These are phyloP conservation scores for Babylonia areolata DNA, from an alignment of 1,140 invertebrate species.

Conservation along the genomic window DNA sequence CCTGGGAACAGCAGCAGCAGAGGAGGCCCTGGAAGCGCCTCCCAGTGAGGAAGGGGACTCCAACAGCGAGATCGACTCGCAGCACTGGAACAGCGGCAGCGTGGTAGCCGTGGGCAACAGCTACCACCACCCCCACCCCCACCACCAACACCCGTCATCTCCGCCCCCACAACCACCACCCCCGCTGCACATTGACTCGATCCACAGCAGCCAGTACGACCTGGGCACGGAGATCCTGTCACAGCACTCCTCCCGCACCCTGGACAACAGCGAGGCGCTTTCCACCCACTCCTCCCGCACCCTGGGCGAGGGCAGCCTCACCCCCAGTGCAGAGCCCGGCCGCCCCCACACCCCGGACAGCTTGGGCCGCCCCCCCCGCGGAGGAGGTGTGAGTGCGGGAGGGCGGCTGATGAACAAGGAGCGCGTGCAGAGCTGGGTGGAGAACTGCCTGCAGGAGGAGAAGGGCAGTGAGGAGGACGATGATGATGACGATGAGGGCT, in stretches of 20 bases:
- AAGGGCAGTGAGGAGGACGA: background rate
- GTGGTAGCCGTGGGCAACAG: background rate
- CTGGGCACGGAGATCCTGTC: slow-evolving; percentile 68
- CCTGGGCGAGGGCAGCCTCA: slow-evolving; percentile 58
- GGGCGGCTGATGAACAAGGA: slow-evolving; percentile 33
- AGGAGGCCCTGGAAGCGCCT: slow-evolving; percentile 19
- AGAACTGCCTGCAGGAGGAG: slow-evolving; percentile 36
- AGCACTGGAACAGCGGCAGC: background rate
- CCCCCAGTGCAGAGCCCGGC: background rate
- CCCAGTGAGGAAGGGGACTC: slow-evolving; percentile 18
- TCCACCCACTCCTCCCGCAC: slow-evolving; percentile 68
- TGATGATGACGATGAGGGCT: slow-evolving; percentile 28
- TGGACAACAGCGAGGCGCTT: slow-evolving; percentile 64
- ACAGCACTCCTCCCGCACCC: slow-evolving; percentile 66
- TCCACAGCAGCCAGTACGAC: slow-evolving; percentile 65
- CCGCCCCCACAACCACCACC: background rate
- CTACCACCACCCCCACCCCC: slow-evolving; percentile 13
- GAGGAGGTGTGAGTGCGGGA: slow-evolving; percentile 20
- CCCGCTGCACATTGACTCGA: slow-evolving; percentile 71
- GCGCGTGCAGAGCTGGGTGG: slow-evolving; percentile 26
- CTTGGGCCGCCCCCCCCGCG: background rate
- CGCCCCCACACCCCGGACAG: slow-evolving; percentile 1
- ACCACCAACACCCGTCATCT: too few species aligned
- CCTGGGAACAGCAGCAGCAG: slow-evolving; percentile 23
- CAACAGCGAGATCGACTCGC: slow-evolving; percentile 8